phyloP scores from a whole-genome alignment of 1,140 invertebrate species.

The Antheraea mylitta region DNA sequence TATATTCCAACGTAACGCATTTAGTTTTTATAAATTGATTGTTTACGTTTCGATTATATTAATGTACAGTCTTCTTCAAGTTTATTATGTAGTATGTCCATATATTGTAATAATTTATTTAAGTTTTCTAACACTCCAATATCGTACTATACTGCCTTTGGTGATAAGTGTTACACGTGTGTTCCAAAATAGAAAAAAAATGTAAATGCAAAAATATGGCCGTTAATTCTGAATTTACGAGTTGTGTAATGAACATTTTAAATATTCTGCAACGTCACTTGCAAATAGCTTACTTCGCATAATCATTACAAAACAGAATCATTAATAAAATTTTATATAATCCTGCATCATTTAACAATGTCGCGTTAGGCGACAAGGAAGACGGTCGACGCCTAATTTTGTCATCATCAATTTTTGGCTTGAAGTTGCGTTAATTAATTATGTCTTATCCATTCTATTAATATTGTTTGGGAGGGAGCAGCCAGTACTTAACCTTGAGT shows the following conservation, averaged over 20 bases:
- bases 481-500: neutral
- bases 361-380: constrained; percentile 5
- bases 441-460: constrained; percentile 1
- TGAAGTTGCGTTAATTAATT: constrained; percentile 8
- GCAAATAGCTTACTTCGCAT: neutral
- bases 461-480: neutral
- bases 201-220: neutral
- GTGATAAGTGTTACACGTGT: too few species aligned
- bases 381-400: constrained; percentile 3
- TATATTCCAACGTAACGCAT: too few species aligned
- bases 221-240: neutral
- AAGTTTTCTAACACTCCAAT: too few species aligned
- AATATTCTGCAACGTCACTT: constrained; percentile 12
- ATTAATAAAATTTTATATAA: constrained; percentile 12
- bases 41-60: too few species aligned
- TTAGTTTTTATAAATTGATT: too few species aligned
- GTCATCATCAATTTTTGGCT: constrained; percentile 10
- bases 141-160: too few species aligned
- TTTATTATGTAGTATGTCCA: too few species aligned
- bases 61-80: too few species aligned
- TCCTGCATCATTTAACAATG: constrained; percentile 12
- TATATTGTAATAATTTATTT: too few species aligned
- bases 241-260: neutral
- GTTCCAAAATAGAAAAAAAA: too few species aligned
- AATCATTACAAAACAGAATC: constrained; percentile 7